A percentile compares a stretch with the other conserved stretches of the same genome.
phyloP scores from a whole-genome alignment of 2,797 vertebrate species.

The Argyrosomus regius region DNA sequence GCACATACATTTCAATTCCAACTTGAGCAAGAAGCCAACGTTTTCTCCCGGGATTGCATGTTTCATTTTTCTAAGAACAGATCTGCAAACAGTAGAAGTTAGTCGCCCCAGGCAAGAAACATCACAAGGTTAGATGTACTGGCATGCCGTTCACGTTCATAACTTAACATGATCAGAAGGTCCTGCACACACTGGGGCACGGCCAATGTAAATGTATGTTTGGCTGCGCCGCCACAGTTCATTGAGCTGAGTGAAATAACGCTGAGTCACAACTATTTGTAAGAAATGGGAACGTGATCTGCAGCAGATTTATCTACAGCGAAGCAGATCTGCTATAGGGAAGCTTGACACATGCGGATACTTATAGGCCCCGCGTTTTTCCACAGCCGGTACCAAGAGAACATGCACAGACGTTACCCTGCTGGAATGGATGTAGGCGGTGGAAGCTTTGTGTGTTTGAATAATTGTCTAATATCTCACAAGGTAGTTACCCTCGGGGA shows the following conservation, averaged over 20 bases:
- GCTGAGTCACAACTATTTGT: slow-evolving; percentile 38
- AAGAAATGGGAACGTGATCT: slow-evolving; percentile 25
- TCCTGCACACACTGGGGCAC: slow-evolving; percentile 25
- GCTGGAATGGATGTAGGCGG: slow-evolving; percentile 30
- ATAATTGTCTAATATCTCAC: slow-evolving; percentile 65
- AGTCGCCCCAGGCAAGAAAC: slow-evolving; percentile 25
- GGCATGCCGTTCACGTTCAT: slow-evolving; percentile 39
- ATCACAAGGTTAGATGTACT: slow-evolving; percentile 33
- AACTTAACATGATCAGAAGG: slow-evolving; percentile 35
- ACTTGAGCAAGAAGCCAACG: slow-evolving; percentile 2
- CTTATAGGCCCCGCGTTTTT: not conserved
- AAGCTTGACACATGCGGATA: slow-evolving; percentile 4
- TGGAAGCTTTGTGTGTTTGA: slow-evolving; percentile 43
- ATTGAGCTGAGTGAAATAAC: slow-evolving; percentile 47
- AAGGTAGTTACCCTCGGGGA: slow-evolving; percentile 49
- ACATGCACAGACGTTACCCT: slow-evolving; percentile 51
- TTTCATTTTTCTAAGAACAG: slow-evolving; percentile 37
- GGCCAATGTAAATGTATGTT: slow-evolving; percentile 58
- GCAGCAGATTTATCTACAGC: not conserved
- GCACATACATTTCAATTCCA: slow-evolving; percentile 26
- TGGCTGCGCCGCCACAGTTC: slow-evolving; percentile 30
- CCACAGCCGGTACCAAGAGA: not conserved
- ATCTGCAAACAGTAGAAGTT: slow-evolving; percentile 31
- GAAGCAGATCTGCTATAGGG: not conserved
- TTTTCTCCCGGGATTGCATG: slow-evolving; percentile 23